Evolutionary conservation across 2,888 invertebrate genomes (phyloP), one percentile per base, ranked within the genome.

Genomic region (Omphaloscelis lunosa): DNA sequence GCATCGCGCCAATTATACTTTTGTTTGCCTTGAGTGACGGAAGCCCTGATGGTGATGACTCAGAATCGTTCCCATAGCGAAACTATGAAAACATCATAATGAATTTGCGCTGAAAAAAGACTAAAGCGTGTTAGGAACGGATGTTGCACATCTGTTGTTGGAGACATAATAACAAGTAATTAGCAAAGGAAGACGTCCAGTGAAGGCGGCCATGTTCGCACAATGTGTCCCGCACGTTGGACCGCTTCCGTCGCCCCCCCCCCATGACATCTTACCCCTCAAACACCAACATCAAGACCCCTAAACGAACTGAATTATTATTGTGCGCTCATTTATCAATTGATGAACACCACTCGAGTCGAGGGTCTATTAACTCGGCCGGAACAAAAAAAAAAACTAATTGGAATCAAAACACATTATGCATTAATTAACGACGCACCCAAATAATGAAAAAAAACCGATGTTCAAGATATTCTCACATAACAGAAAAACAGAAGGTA

Each of bases 141-240:
- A 96, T 96, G 96, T 95, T 92, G 93, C 94, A 95, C 96, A 96
- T 96, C 94, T 96, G 96, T 94, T 95, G 93, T 93, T 92, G 93
- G 94, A 93, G 95, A 94, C 95, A 94, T 94, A 95, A 95, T 95
- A 94, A 95, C 92, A 93, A 94, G 95, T 95, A 96, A 96, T 96
- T 96, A 96, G 95, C 94, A 89, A 94, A 93, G 92, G 92, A 93
- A 92, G 91, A 91, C 87, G 91, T 91, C 92, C 91, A 91, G 90
- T 82, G 85, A 78, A 89, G 90, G 81, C 86, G 83, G 82, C 85
- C 90, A 90, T 91, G 93, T 95, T 96, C 96, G 95, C 96, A 96
- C 96, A 95, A 95, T 96, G 96, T 96, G 96, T 92, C 92, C 89
- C 91, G 91, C 96, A 96, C 95, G 92, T 96, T 95, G 91, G 90